Conservation (phyloP, 2,888 invertebrate species). For the Notocelia uddmanniana region DNA sequence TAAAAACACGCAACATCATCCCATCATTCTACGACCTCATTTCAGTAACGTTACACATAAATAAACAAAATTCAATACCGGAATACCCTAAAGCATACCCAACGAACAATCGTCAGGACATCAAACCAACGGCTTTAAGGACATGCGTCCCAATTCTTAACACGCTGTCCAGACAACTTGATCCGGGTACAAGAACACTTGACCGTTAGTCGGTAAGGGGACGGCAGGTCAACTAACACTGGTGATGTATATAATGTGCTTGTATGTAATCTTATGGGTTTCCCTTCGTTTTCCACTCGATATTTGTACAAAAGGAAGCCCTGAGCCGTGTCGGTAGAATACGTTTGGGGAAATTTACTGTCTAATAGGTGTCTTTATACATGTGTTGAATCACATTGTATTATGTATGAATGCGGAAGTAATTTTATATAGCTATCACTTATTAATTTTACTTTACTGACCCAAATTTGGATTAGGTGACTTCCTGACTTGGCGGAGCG, state of each 20-base stretch:
- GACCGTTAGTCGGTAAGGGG: background rate
- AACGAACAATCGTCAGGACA: conserved; percentile 33
- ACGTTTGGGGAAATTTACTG: conserved; percentile 40
- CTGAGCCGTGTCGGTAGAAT: conserved; percentile 25
- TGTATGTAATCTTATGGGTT: conserved; percentile 42
- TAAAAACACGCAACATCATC: background rate
- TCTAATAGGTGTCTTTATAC: conserved; percentile 20
- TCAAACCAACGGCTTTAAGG: conserved; percentile 35
- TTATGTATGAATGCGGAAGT: background rate
- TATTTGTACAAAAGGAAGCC: conserved; percentile 42
- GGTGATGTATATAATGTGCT: conserved; percentile 37
- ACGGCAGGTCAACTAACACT: conserved; percentile 18
- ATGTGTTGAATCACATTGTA: background rate
- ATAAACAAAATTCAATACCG: conserved; percentile 36
- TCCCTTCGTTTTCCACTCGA: conserved; percentile 44
- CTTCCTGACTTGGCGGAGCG: too few species aligned
- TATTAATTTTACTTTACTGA: too few species aligned
- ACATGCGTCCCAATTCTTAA: conserved; percentile 35
- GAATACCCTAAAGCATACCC: conserved; percentile 29
- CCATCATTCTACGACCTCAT: background rate
- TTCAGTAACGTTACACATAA: conserved; percentile 1
- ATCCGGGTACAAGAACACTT: conserved; percentile 3
- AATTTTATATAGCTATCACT: background rate
- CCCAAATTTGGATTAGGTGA: too few species aligned
- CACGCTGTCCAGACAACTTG: conserved; percentile 2